Evolutionary conservation across 1,140 invertebrate species (phyloP).

Genomic region (Tribolium castaneum): DNA sequence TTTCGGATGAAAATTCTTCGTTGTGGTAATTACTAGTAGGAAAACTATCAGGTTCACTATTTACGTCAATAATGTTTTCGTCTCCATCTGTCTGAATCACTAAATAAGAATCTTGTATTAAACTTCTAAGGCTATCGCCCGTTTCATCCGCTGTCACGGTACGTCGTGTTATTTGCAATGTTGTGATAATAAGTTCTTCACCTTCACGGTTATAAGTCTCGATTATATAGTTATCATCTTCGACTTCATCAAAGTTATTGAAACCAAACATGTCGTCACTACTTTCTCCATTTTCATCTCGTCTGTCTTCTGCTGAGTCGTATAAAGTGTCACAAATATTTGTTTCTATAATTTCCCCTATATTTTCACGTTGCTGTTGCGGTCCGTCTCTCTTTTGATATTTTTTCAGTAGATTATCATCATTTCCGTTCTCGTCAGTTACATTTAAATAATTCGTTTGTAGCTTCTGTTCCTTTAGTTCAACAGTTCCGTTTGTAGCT

Average conservation of each 20-base stretch:
- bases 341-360: neutral
- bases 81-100: conserved; percentile 23
- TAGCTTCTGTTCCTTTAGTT: neutral
- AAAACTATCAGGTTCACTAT: too few relatives aligned
- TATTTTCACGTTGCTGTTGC: neutral
- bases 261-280: conserved; percentile 47
- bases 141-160: neutral
- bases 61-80: neutral
- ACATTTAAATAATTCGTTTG: neutral
- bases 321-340: neutral
- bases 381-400: neutral
- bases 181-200: conserved; percentile 47
- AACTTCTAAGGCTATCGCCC: neutral
- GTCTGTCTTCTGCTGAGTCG: neutral
- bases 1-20: too few relatives aligned
- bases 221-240: conserved; percentile 46
- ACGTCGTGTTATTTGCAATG: conserved; percentile 29
- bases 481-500: neutral
- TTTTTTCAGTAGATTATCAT: neutral
- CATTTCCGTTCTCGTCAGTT: neutral
- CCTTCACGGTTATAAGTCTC: conserved; percentile 54
- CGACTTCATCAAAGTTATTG: conserved; percentile 41
- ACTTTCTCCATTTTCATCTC: neutral
- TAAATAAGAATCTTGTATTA: conserved; percentile 13
- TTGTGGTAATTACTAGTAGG: too few relatives aligned